These are phyloP conservation scores for Callospermophilus lateralis DNA, from an alignment of 2,113 vertebrate species.

Conservation along the genomic window DNA sequence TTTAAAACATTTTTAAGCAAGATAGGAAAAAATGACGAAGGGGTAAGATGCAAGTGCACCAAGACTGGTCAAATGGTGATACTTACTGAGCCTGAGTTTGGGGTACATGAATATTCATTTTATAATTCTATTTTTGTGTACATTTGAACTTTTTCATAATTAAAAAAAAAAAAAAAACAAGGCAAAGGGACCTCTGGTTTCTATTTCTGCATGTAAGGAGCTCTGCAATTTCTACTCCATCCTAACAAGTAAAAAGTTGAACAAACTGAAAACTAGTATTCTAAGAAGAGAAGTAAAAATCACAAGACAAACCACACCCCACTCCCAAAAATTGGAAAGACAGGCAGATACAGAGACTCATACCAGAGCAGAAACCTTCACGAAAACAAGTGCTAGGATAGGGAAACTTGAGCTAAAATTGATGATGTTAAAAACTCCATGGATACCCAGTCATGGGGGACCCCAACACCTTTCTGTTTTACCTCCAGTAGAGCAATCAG, in stretches of 20 bases:
- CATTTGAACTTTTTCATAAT: slow-evolving; percentile 40
- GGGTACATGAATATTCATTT: not conserved
- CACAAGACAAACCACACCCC: not conserved
- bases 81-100: not conserved
- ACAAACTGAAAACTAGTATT: not conserved
- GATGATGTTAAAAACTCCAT: too few species aligned
- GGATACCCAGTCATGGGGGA: not conserved
- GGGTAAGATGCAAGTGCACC: not conserved
- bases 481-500: not conserved
- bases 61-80: not conserved
- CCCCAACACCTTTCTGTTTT: not conserved
- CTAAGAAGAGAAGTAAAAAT: not conserved
- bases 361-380: not conserved
- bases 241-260: not conserved
- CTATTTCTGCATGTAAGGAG: not conserved
- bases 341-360: not conserved
- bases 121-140: not conserved
- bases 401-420: not conserved
- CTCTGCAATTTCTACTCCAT: not conserved
- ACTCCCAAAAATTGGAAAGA: not conserved
- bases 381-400: not conserved
- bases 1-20: not conserved
- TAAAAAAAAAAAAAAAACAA: not conserved
- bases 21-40: not conserved
- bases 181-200: not conserved